phyloP scores from a whole-genome alignment of 2,113 vertebrate genomes.

The Calcarius ornatus region DNA sequence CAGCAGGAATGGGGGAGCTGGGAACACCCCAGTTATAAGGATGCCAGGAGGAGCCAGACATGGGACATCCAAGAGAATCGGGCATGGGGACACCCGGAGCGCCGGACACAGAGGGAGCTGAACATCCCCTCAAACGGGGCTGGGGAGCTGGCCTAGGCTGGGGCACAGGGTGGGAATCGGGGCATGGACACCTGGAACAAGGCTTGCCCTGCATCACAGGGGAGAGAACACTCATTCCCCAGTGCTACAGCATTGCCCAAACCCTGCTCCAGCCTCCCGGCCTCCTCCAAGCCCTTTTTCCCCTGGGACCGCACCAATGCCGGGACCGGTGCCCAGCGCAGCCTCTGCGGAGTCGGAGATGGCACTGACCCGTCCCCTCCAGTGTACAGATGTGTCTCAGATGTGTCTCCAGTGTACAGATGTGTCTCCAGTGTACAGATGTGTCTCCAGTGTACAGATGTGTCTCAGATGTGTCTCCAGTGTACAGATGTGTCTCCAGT shows the following conservation, averaged over 20 bases:
- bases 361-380: not conserved
- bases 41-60: not conserved
- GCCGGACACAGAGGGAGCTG: not conserved
- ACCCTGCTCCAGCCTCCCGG: fast-evolving
- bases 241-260: not conserved
- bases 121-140: not conserved
- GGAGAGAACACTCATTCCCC: not conserved
- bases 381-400: not conserved
- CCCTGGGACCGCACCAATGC: fast-evolving
- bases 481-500: not conserved
- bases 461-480: not conserved
- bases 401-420: not conserved
- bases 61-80: not conserved
- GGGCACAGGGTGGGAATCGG: not conserved
- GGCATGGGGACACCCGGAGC: not conserved
- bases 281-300: not conserved
- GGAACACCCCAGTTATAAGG: not conserved
- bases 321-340: not conserved
- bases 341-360: fast-evolving
- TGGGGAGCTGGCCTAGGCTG: no score
- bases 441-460: not conserved
- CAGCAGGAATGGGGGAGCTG: not conserved
- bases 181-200: not conserved
- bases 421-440: not conserved
- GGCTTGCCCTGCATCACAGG: not conserved